Conservation (phyloP, 2,888 invertebrate genomes). For the Leptopilina myrica region DNA sequence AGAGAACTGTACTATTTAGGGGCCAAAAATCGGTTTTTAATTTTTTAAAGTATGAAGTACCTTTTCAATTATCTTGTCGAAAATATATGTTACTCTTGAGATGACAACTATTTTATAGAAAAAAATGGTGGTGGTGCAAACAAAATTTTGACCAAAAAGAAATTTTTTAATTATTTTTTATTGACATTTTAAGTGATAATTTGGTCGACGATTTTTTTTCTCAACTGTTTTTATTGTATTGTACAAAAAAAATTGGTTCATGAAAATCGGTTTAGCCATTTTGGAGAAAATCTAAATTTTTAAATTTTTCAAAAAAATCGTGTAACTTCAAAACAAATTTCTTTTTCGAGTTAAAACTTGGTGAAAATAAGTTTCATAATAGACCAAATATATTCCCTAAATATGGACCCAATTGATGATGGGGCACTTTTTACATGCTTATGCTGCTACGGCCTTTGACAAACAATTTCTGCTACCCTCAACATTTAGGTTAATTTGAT, state of each 20-base stretch:
- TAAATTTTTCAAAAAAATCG: no score
- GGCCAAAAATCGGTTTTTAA: background rate
- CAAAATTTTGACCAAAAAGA: background rate
- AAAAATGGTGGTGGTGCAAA: background rate
- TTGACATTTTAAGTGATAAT: background rate
- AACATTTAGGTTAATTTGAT: no score
- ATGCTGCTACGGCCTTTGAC: no score
- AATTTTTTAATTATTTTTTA: background rate
- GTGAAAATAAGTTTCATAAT: no score
- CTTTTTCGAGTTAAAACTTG: no score
- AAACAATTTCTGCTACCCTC: no score
- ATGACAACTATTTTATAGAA: background rate
- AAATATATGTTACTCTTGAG: background rate
- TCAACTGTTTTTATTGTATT: background rate
- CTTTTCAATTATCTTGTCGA: background rate
- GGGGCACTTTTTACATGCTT: no score
- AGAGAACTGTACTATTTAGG: background rate
- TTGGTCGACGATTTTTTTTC: background rate
- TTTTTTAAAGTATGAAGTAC: background rate
- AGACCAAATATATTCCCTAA: no score
- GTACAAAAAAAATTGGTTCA: background rate
- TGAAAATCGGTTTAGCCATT: conserved; percentile 1
- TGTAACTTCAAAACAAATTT: no score
- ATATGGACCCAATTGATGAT: no score
- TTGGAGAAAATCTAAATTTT: no score